These are phyloP conservation scores for Abrostola triplasia DNA, from an alignment of 2,888 invertebrate species.

Conservation along the genomic window DNA sequence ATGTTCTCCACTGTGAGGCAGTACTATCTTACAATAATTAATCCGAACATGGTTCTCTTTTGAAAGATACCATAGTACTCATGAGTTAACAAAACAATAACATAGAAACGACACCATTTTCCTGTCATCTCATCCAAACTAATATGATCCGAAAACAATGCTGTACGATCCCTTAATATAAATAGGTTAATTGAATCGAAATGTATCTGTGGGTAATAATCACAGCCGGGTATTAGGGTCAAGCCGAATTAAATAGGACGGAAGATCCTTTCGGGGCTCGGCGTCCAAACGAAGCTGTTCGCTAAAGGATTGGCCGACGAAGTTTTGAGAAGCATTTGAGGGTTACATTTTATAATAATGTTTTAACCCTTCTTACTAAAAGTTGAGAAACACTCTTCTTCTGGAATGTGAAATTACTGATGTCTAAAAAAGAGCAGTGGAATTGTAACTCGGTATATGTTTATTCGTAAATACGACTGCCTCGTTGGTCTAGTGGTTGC, in stretches of 20 bases:
- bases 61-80: too few relatives aligned
- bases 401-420: too few relatives aligned
- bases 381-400: neutral
- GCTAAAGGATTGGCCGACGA: slow-evolving; percentile 42
- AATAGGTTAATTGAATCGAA: slow-evolving; percentile 62
- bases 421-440: too few relatives aligned
- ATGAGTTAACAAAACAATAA: slow-evolving; percentile 7
- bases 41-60: too few relatives aligned
- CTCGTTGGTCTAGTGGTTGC: too few relatives aligned
- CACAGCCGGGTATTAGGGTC: slow-evolving; percentile 49
- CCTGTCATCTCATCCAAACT: slow-evolving; percentile 10
- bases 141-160: slow-evolving; percentile 33
- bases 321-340: slow-evolving; percentile 45
- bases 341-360: slow-evolving; percentile 19
- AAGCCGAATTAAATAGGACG: slow-evolving; percentile 63
- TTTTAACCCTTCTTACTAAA: neutral
- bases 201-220: slow-evolving; percentile 58
- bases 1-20: too few relatives aligned
- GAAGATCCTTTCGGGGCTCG: slow-evolving; percentile 59
- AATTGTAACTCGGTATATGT: too few relatives aligned
- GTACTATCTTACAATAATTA: too few relatives aligned
- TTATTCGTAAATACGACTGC: too few relatives aligned
- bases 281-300: slow-evolving; percentile 23
- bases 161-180: slow-evolving; percentile 29
- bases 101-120: slow-evolving; percentile 15